phyloP scores from a whole-genome alignment of 2,888 invertebrate genomes.

The Diloba caeruleocephala region DNA sequence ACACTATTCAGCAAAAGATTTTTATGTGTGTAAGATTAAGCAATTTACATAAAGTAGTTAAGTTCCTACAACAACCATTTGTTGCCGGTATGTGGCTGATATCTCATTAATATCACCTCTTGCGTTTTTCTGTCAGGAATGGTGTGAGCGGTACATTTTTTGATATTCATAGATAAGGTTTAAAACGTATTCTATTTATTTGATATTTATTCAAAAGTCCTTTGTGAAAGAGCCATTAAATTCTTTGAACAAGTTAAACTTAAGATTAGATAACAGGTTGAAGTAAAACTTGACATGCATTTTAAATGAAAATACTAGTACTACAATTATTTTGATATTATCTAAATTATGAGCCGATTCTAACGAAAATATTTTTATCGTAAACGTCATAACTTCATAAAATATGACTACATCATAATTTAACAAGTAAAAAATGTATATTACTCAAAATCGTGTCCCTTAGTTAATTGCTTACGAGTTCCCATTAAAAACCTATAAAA shows the following conservation, averaged over 20 bases:
- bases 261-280: slow-evolving; percentile 23
- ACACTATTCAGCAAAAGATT: too few species aligned
- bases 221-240: slow-evolving; percentile 39
- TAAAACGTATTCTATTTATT: slow-evolving; percentile 18
- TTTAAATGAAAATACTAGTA: slow-evolving; percentile 7
- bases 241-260: slow-evolving; percentile 23
- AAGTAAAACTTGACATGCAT: slow-evolving; percentile 15
- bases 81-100: slow-evolving; percentile 10
- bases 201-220: slow-evolving; percentile 21
- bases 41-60: background rate
- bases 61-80: slow-evolving; percentile 5
- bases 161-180: slow-evolving; percentile 27
- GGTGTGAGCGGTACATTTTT: slow-evolving; percentile 5
- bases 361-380: slow-evolving; percentile 37
- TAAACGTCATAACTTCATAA: slow-evolving; percentile 46
- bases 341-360: slow-evolving; percentile 31
- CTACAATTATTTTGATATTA: slow-evolving; percentile 29
- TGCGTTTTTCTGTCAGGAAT: slow-evolving; percentile 16
- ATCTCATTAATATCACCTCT: slow-evolving; percentile 14
- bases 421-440: slow-evolving; percentile 8
- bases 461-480: slow-evolving; percentile 45
- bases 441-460: slow-evolving; percentile 38
- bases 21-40: too few species aligned
- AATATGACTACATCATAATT: slow-evolving; percentile 42
- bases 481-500: slow-evolving; percentile 60